Percentiles rank a stretch among this genome's conserved stretches.
Evolutionary conservation across 2,797 vertebrate genomes (phyloP).

Genomic region (Pampus argenteus): DNA sequence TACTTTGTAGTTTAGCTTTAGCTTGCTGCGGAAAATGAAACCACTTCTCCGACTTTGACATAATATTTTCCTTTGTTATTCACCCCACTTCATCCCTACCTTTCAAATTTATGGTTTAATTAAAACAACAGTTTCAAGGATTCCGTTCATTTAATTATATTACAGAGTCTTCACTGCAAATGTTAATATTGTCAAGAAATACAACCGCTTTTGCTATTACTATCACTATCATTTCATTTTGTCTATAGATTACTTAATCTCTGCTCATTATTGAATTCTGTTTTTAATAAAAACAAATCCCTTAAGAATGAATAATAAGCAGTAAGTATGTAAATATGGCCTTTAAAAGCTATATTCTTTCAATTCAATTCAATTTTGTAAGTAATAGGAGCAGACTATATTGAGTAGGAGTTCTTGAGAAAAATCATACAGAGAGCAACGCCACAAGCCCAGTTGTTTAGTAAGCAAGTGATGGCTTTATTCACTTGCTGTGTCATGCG

Average conservation of each 20-base stretch:
- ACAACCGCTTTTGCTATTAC: conserved; percentile 29
- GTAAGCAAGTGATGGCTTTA: conserved; percentile 83
- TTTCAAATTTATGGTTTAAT: conserved; percentile 73
- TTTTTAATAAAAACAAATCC: conserved; percentile 27
- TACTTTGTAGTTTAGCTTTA: conserved; percentile 77
- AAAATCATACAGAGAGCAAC: conserved; percentile 47
- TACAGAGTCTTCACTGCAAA: conserved; percentile 41
- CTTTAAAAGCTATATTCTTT: conserved; percentile 2
- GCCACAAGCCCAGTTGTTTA: conserved; percentile 75
- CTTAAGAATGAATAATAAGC: conserved; percentile 21
- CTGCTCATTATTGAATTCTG: conserved; percentile 11
- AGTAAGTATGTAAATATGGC: conserved; percentile 3
- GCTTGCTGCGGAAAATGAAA: conserved; percentile 68
- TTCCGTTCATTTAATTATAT: conserved; percentile 47
- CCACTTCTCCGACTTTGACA: conserved; percentile 76
- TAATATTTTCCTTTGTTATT: conserved; percentile 79
- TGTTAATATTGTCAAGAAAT: conserved; percentile 30
- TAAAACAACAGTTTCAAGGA: conserved; percentile 58
- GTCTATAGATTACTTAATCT: conserved; percentile 36
- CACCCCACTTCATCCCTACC: conserved; percentile 66
- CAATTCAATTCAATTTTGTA: conserved; percentile 17
- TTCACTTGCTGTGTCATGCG: conserved; percentile 79
- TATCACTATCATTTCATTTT: conserved; percentile 34
- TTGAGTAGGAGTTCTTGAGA: conserved; percentile 22
- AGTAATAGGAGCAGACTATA: conserved; percentile 24